Evolutionary conservation across 2,888 invertebrate genomes (phyloP), one percentile per base, ranked within the genome.

Genomic region (Limnephilus lunatus): DNA sequence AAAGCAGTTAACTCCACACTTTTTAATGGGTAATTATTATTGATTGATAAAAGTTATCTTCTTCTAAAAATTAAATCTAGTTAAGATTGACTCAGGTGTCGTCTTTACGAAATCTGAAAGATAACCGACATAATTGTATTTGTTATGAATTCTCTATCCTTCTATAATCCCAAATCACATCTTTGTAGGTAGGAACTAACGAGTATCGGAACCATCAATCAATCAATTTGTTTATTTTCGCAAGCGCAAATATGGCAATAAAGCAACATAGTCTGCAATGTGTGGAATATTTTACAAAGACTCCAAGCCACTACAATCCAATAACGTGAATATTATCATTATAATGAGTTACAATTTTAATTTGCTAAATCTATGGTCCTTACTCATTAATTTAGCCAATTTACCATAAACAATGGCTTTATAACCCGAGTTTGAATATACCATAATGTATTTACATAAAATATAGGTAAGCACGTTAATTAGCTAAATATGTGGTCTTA

Each of bases 341-440:
- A 80, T 80, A 89, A 25, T 68, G 25, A 25, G 68, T 68, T 4
- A 68, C 2, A 39, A 11, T 68, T 68, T 89, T 89, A 80, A 89
- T 32, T 89, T 3, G 25, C 31, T 80, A 80, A 89, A 89, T 89
- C 30, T 31, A 53, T 30, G 15, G 25, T 35, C 32, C 3, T 9
- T 30, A 35, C 32, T 31, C 80, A 89, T 68, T 68, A 80, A 89
- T 89, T 80, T 30, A 15, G 2, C 35, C 31, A 39, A 81, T 81
- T n/a, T 68, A 1, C 39, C 14, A 89, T 89, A 82, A 89, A 89
- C 89, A 19, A 81, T 25, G 68, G 68, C n/a, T 68, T 68, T 68
- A 82, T 89, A 81, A 81, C 89, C 25, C 30, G 31, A 5, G 11
- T 89, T 82, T 89, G 25, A 31, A 81, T 82, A 89, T n/a, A 80